Evolutionary conservation across 2,797 vertebrate genomes (phyloP).

Genomic region (Coregonus sp.): DNA sequence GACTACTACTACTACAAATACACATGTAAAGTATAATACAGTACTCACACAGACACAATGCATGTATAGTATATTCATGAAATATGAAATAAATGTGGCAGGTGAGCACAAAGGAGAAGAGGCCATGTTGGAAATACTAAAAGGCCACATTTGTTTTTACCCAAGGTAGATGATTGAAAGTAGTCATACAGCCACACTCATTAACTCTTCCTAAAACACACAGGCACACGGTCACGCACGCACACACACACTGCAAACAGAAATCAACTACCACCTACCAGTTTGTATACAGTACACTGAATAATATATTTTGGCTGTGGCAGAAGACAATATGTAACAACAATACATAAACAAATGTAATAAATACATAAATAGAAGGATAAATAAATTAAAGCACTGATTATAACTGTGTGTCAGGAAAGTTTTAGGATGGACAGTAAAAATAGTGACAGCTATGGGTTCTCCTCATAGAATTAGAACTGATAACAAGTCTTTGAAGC

Average conservation of each 20-base stretch:
- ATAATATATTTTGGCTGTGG: slow-evolving; percentile 56
- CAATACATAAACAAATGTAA: slow-evolving; percentile 51
- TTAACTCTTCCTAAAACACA: neutral
- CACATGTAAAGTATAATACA: slow-evolving; percentile 32
- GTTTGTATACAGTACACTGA: slow-evolving; percentile 52
- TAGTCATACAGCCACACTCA: slow-evolving; percentile 43
- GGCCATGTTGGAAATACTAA: slow-evolving; percentile 67
- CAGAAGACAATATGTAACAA: slow-evolving; percentile 34
- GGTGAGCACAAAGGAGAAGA: slow-evolving; percentile 43
- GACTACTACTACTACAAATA: slow-evolving; percentile 52
- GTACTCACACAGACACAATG: slow-evolving; percentile 37
- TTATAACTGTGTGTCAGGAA: slow-evolving; percentile 44
- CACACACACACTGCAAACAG: slow-evolving; percentile 21
- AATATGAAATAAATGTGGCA: neutral
- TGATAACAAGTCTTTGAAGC: slow-evolving; percentile 53
- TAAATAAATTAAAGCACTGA: slow-evolving; percentile 46
- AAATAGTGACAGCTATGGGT: neutral
- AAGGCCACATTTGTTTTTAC: slow-evolving; percentile 72
- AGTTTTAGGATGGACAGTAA: neutral
- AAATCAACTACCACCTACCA: slow-evolving; percentile 60
- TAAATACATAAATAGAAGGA: slow-evolving; percentile 32
- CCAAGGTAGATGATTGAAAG: slow-evolving; percentile 57
- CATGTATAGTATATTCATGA: slow-evolving; percentile 38
- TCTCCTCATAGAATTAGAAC: slow-evolving; percentile 19
- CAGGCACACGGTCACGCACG: slow-evolving; percentile 28